These are phyloP conservation scores for Gallinago media DNA, from an alignment of 2,113 vertebrate genomes.

Conservation along the genomic window DNA sequence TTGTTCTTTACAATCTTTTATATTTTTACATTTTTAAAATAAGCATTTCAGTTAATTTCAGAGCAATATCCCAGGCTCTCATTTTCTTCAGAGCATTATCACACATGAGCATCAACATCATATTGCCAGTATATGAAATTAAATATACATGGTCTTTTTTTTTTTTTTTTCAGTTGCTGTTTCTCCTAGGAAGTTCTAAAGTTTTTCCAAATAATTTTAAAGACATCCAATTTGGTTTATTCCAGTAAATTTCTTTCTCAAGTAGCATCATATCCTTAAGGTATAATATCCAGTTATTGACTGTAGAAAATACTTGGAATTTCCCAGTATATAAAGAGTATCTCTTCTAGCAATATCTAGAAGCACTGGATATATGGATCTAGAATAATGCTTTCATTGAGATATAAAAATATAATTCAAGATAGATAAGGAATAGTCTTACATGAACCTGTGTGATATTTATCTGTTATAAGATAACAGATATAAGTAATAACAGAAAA, in stretches of 20 bases:
- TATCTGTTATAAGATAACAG: not conserved
- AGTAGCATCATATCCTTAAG: not conserved
- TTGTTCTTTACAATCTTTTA: not conserved
- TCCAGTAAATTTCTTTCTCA: not conserved
- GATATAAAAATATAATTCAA: not conserved
- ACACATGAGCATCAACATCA: not conserved
- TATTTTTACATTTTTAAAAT: not conserved
- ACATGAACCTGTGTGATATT: not conserved
- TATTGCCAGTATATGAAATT: not conserved
- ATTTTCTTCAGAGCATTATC: not conserved
- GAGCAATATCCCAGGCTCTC: not conserved
- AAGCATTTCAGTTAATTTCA: not conserved
- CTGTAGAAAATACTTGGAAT: not conserved
- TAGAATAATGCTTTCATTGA: not conserved
- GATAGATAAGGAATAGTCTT: not conserved
- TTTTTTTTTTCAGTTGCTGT: not conserved
- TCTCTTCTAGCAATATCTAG: not conserved
- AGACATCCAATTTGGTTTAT: not conserved
- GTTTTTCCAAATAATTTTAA: not conserved
- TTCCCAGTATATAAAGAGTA: not conserved
- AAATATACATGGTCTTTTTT: not conserved
- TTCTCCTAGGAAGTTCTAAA: not conserved
- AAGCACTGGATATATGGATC: not conserved
- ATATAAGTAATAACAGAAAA: not conserved
- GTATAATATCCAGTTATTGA: not conserved